These are phyloP conservation scores for Anaspis maculata DNA, from an alignment of 2,888 invertebrate species.

Conservation along the genomic window DNA sequence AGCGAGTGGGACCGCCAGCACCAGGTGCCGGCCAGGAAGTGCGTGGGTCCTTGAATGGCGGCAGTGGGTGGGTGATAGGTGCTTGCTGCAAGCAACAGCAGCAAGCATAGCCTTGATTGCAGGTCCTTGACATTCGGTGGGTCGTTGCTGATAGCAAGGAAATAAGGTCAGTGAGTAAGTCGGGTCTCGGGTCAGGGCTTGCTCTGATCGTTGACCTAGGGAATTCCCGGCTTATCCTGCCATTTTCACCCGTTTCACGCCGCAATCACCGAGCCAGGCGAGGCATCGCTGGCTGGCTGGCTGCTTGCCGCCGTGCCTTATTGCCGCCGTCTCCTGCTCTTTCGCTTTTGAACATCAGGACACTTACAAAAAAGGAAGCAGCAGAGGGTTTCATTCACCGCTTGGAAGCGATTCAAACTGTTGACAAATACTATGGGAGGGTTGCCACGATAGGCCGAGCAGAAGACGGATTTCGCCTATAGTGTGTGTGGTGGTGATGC, in stretches of 20 bases:
- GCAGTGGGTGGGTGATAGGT: too few species aligned
- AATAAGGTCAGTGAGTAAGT: slow-evolving; percentile 38
- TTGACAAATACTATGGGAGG: slow-evolving; percentile 18
- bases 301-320: slow-evolving; percentile 14
- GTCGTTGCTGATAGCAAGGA: slow-evolving; percentile 16
- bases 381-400: slow-evolving; percentile 28
- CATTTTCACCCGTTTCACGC: slow-evolving; percentile 31
- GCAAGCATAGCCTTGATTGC: too few species aligned
- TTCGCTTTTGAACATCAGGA: slow-evolving; percentile 14
- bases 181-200: slow-evolving; percentile 36
- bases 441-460: too few species aligned
- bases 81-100: too few species aligned
- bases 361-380: slow-evolving; percentile 17
- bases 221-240: slow-evolving; percentile 36
- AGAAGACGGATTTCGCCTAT: too few species aligned
- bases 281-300: too few species aligned
- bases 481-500: too few species aligned
- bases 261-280: slow-evolving; percentile 18
- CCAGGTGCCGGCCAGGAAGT: too few species aligned
- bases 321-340: slow-evolving; percentile 12
- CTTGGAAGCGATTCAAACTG: slow-evolving; percentile 12
- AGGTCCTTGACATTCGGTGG: slow-evolving; percentile 23
- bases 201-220: slow-evolving; percentile 40
- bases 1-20: too few species aligned
- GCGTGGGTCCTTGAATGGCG: too few species aligned